Conservation (phyloP, 2,797 vertebrate genomes). For the Betta splendens region DNA sequence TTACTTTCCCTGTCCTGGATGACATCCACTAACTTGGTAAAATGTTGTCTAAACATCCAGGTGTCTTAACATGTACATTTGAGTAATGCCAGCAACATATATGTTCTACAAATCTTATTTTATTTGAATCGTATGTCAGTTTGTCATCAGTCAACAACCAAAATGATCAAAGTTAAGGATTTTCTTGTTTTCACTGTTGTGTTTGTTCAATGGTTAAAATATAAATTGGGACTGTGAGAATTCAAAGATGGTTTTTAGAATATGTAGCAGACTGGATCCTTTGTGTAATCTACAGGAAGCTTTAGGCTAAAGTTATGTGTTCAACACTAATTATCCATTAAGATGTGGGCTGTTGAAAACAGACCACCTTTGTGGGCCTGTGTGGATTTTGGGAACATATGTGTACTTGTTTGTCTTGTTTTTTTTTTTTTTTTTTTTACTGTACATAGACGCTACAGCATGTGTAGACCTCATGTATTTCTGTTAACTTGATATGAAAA, state of each 20-base stretch:
- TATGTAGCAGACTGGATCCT: constrained; percentile 37
- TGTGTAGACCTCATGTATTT: constrained; percentile 76
- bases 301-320: constrained; percentile 9
- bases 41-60: constrained; percentile 6
- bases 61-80: neutral
- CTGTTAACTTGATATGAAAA: constrained; percentile 76
- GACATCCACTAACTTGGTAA: neutral
- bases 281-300: constrained; percentile 8
- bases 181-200: constrained; percentile 24
- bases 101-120: neutral
- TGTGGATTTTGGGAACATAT: constrained; percentile 52
- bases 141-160: neutral
- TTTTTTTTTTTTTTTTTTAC: constrained; percentile 72
- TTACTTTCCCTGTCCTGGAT: neutral
- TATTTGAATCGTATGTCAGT: neutral
- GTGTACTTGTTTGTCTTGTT: constrained; percentile 56
- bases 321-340: constrained; percentile 29
- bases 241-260: constrained; percentile 4
- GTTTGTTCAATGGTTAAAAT: constrained; percentile 27
- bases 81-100: neutral
- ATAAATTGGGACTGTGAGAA: constrained; percentile 1
- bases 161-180: neutral
- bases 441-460: constrained; percentile 76
- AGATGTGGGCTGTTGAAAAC: constrained; percentile 19
- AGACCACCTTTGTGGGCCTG: constrained; percentile 29